Conservation (phyloP, 2,888 invertebrate genomes). For the Nymphalis polychloros region DNA sequence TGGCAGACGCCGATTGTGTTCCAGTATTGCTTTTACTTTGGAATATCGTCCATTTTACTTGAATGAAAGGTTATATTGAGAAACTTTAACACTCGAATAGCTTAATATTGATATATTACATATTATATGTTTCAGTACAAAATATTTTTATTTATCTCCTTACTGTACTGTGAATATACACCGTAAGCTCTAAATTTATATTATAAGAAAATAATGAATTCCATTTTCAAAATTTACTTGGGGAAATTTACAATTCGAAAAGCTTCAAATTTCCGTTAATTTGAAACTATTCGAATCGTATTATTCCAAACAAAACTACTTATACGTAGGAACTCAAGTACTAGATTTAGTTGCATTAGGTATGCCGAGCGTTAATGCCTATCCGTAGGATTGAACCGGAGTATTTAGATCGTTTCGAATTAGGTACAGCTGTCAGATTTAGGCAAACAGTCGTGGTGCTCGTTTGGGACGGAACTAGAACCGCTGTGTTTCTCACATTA, state of each 20-base stretch:
- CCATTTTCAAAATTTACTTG: no score
- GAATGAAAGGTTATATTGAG: slow-evolving; percentile 6
- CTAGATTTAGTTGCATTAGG: slow-evolving; percentile 19
- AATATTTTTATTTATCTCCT: no score
- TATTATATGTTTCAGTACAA: no score
- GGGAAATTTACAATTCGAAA: neutral
- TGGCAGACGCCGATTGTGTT: slow-evolving; percentile 46
- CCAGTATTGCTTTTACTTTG: slow-evolving; percentile 36
- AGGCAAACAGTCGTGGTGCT: slow-evolving; percentile 61
- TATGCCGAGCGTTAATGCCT: slow-evolving; percentile 32
- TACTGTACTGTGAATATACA: neutral
- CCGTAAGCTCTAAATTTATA: neutral
- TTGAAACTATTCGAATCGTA: neutral
- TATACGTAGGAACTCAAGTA: slow-evolving; percentile 12
- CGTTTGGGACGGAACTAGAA: slow-evolving; percentile 55
- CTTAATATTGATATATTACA: no score
- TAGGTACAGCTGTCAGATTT: slow-evolving; percentile 70
- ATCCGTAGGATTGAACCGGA: slow-evolving; percentile 38
- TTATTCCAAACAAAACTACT: neutral
- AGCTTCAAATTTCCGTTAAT: neutral
- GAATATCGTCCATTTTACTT: slow-evolving; percentile 13
- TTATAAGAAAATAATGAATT: no score
- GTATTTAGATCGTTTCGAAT: slow-evolving; percentile 53
- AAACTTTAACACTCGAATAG: neutral
- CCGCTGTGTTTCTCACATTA: slow-evolving; percentile 71